Conservation (phyloP, 1,140 invertebrate species). For the Orius insidiosus region DNA sequence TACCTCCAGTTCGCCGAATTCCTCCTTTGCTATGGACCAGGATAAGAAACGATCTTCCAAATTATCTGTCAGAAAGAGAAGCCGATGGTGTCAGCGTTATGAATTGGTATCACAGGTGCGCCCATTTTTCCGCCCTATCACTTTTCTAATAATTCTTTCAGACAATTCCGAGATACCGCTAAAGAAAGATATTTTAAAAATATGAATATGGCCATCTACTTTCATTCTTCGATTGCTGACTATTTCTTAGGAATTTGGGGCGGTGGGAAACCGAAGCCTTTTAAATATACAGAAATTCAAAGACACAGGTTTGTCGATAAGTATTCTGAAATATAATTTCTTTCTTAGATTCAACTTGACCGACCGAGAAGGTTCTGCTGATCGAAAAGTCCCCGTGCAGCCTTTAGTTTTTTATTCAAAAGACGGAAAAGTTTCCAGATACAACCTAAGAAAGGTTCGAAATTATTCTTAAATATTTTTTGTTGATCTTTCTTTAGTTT, state of each 20-base stretch:
- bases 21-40: conserved; percentile 91
- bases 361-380: conserved; percentile 82
- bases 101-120: conserved; percentile 82
- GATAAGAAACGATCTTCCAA: conserved; percentile 84
- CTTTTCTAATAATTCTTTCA: conserved; percentile 19
- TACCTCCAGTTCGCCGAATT: conserved; percentile 85
- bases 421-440: conserved; percentile 69
- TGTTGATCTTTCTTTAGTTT: conserved; percentile 38
- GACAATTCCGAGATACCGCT: conserved; percentile 87
- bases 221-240: conserved; percentile 94
- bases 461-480: neutral
- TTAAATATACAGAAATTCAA: conserved; percentile 94
- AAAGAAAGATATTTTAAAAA: conserved; percentile 93
- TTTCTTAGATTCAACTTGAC: conserved; percentile 57
- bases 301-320: conserved; percentile 58
- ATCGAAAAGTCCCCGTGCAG: conserved; percentile 89
- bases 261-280: conserved; percentile 83
- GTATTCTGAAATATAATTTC: neutral
- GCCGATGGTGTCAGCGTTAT: conserved; percentile 93
- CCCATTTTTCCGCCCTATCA: neutral
- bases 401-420: conserved; percentile 83
- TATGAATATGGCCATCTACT: conserved; percentile 87
- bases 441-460: conserved; percentile 66
- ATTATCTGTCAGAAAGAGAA: conserved; percentile 89
- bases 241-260: conserved; percentile 95